Conservation (phyloP, 2,888 invertebrate species). For the Leucophenga maculata region DNA sequence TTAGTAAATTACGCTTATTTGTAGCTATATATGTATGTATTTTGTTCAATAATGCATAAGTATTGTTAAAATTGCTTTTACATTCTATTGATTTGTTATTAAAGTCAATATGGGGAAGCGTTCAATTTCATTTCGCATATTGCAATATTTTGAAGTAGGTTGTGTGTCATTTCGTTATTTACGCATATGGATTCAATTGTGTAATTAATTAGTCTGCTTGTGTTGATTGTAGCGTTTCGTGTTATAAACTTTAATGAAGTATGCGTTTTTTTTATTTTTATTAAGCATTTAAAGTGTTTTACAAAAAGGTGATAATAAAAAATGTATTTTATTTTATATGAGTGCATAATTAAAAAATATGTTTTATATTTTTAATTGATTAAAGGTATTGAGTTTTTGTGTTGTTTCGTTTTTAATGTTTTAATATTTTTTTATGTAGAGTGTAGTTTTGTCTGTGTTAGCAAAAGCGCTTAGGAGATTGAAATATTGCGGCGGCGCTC, state of each 20-base stretch:
- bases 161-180: background rate
- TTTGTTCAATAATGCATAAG: slow-evolving; percentile 15
- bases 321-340: slow-evolving; percentile 30
- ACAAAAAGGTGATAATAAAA: slow-evolving; percentile 29
- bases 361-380: slow-evolving; percentile 11
- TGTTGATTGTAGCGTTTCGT: too few species aligned
- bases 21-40: slow-evolving; percentile 3
- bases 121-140: slow-evolving; percentile 5
- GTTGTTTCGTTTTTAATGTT: too few species aligned
- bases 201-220: background rate
- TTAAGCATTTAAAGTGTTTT: too few species aligned
- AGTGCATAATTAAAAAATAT: too few species aligned
- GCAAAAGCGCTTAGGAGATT: background rate
- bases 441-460: background rate
- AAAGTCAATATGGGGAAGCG: slow-evolving; percentile 8
- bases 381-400: background rate
- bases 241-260: too few species aligned
- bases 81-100: slow-evolving; percentile 24
- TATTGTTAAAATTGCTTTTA: slow-evolving; percentile 24
- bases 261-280: too few species aligned
- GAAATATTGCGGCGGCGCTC: background rate
- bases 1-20: background rate
- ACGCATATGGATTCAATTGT: background rate
- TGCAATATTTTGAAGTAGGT: background rate
- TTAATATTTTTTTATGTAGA: too few species aligned